Conservation (phyloP, 1,140 invertebrate species). For the Eubasilissa regina region DNA sequence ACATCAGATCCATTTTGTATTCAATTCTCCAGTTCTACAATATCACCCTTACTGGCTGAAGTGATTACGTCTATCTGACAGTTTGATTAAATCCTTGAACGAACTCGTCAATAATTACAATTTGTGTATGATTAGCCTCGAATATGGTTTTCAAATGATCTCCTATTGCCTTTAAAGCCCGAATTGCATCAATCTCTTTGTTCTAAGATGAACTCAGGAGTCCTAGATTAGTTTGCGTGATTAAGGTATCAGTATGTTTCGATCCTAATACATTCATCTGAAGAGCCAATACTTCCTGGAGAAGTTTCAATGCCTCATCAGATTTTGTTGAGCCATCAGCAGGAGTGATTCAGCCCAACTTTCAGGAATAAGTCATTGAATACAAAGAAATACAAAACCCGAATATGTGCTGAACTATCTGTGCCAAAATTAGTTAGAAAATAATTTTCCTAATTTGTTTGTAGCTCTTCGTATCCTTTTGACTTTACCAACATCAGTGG, state of each 20-base stretch:
- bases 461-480: too few species aligned
- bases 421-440: too few species aligned
- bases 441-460: too few species aligned
- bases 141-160: too few species aligned
- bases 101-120: background rate
- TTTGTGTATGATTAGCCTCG: too few species aligned
- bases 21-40: background rate
- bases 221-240: background rate
- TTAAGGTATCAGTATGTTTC: background rate
- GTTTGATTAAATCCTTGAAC: background rate
- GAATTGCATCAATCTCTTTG: background rate
- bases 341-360: too few species aligned
- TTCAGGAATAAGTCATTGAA: too few species aligned
- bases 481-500: too few species aligned
- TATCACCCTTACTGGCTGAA: background rate
- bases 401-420: too few species aligned
- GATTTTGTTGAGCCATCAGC: background rate
- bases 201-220: background rate
- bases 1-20: background rate
- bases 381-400: too few species aligned
- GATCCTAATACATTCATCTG: background rate
- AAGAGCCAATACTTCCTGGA: background rate
- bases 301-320: background rate
- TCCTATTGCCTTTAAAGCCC: background rate
- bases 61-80: background rate